Conservation (phyloP, 1,140 invertebrate species). For the Leptinotarsa texana region DNA sequence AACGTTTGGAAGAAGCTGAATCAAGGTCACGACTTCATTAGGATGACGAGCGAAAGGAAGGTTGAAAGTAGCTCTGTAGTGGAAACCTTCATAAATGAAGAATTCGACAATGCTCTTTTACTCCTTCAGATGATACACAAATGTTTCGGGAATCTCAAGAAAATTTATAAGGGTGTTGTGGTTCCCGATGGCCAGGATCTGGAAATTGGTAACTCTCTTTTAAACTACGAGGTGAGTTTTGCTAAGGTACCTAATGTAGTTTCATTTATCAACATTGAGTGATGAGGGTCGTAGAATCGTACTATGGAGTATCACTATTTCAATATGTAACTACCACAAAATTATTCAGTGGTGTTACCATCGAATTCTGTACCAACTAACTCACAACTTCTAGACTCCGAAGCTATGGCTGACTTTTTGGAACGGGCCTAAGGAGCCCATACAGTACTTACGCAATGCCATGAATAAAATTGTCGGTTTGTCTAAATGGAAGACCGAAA, state of each 20-base stretch:
- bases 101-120: constrained; percentile 60
- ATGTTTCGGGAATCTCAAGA: constrained; percentile 65
- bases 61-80: constrained; percentile 57
- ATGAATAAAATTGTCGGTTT: constrained; percentile 64
- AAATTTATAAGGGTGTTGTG: constrained; percentile 64
- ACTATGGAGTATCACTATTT: no score
- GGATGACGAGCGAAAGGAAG: constrained; percentile 52
- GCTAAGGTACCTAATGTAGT: background rate
- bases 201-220: constrained; percentile 60
- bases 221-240: constrained; percentile 62
- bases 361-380: no score
- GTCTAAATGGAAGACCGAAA: constrained; percentile 50
- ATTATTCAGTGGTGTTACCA: background rate
- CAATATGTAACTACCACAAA: no score
- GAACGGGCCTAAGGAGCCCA: constrained; percentile 75
- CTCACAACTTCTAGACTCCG: constrained; percentile 66
- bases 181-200: constrained; percentile 61
- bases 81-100: constrained; percentile 61
- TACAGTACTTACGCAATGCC: constrained; percentile 72
- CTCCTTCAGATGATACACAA: constrained; percentile 62
- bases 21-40: constrained; percentile 54
- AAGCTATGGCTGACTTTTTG: constrained; percentile 73
- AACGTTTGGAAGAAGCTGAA: constrained; percentile 78
- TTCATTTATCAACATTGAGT: no score
- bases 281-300: no score